Percentiles rank a stretch among this genome's conserved stretches.
These are phyloP conservation scores for Clanis bilineata DNA, from an alignment of 2,888 invertebrate genomes.

Conservation along the genomic window DNA sequence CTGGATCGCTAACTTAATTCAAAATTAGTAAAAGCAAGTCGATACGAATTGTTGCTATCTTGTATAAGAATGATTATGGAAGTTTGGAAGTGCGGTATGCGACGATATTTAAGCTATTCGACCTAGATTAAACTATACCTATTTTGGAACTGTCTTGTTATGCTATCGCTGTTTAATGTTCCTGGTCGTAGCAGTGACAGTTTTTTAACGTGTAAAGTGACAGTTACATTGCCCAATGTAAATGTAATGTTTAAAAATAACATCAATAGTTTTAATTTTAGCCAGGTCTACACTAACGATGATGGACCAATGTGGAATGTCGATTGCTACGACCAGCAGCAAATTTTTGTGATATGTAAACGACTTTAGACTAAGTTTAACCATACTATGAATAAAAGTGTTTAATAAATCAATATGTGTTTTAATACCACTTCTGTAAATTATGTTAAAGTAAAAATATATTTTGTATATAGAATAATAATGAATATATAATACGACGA, in stretches of 20 bases:
- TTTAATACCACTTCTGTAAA: background rate
- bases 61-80: background rate
- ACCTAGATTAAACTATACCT: conserved; percentile 15
- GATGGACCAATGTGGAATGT: conserved; percentile 43
- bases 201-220: background rate
- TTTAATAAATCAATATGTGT: conserved; percentile 40
- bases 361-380: conserved; percentile 49
- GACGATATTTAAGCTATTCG: background rate
- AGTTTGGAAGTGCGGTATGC: background rate
- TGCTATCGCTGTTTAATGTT: conserved; percentile 42
- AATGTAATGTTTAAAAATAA: background rate
- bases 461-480: too few relatives aligned
- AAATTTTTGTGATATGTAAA: conserved; percentile 59
- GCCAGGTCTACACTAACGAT: background rate
- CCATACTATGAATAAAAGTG: conserved; percentile 57
- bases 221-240: background rate
- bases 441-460: too few relatives aligned
- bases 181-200: conserved; percentile 44
- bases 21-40: conserved; percentile 2
- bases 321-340: conserved; percentile 56
- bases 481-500: too few relatives aligned
- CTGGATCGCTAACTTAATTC: background rate
- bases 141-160: conserved; percentile 34
- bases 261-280: background rate
- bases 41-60: background rate